Evolutionary conservation across 1,140 invertebrate species (phyloP), one percentile per base, ranked within the genome.

Genomic region (Conus betulinus): DNA sequence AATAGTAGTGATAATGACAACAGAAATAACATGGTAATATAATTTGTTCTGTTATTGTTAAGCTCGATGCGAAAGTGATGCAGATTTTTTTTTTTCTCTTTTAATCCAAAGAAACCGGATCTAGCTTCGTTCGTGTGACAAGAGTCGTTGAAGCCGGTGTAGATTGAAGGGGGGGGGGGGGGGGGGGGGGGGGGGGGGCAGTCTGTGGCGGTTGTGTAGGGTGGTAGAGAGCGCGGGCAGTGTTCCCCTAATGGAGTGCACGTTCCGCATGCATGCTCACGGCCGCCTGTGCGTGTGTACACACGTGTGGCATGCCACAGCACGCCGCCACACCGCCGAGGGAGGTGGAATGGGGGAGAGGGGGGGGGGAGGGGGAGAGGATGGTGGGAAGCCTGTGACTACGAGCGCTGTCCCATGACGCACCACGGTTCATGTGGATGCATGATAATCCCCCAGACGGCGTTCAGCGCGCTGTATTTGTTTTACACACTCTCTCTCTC

Each of bases 211-310:
- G 8, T 8, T 60, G 67, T 71, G 23, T n/a, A 71, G 67, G 7
- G 67, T 23, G 67, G 67, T 4, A 71, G 23, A 71, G 67, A 71
- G 67, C 67, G 67, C 11, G 67, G 23, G 67, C 67, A 23, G 17
- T 71, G 23, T 23, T 11, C 7, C 4, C 25, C 76, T 78, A 78
- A 78, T 39, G 25, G 76, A 78, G 39, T 78, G 76, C 76, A 78
- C 76, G 76, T 78, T 78, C 76, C 76, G 76, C 76, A 78, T 78
- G 76, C 39, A 78, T 78, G 76, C 76, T 27, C 76, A 51, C 76
- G 25, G 76, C 76, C 76, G 27, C 76, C 11, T 15, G 39, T 78
- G 39, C 25, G 25, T 51, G 39, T 78, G 39, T 51, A 27, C 39
- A 78, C 76, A 27, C 39, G 11, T 39, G 39, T 27, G 11, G 25